Evolutionary conservation across 2,113 vertebrate genomes (phyloP).

Genomic region (Clupea harengus): DNA sequence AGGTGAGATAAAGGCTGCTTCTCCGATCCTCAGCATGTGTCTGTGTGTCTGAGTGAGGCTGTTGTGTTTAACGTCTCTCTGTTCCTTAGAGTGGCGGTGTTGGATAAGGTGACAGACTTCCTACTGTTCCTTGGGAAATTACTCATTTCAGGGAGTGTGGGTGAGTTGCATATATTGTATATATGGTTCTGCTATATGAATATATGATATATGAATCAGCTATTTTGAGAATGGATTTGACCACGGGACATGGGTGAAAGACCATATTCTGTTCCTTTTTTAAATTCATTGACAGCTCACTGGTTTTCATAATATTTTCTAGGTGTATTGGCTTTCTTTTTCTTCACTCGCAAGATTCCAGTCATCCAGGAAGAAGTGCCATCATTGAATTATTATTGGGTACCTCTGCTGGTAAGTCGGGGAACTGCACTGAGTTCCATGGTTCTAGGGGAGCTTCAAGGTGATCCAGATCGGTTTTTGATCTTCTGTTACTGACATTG

Average conservation of each 20-base stretch:
- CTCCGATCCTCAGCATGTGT: neutral
- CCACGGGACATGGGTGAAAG: neutral
- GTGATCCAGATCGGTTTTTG: neutral
- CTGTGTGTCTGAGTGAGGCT: neutral
- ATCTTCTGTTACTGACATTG: conserved; percentile 7
- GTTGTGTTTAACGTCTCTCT: neutral
- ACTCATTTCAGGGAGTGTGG: conserved; percentile 86
- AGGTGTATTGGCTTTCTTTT: conserved; percentile 90
- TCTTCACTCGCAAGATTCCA: conserved; percentile 86
- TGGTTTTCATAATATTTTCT: conserved; percentile 34
- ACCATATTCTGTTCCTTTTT: neutral
- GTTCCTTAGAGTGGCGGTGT: conserved; percentile 80
- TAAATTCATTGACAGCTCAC: neutral
- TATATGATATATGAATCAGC: no score
- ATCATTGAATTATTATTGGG: conserved; percentile 89
- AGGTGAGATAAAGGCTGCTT: conserved; percentile 72
- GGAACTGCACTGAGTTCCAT: neutral
- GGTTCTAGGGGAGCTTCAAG: neutral
- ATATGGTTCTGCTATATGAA: neutral
- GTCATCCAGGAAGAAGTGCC: conserved; percentile 78
- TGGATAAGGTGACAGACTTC: conserved; percentile 95
- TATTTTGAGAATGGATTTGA: neutral
- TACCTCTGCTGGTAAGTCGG: conserved; percentile 87
- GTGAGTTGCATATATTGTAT: conserved; percentile 70
- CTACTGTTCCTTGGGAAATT: conserved; percentile 90